Conservation (phyloP, 2,797 vertebrate genomes). For the Salarias fasciatus region DNA sequence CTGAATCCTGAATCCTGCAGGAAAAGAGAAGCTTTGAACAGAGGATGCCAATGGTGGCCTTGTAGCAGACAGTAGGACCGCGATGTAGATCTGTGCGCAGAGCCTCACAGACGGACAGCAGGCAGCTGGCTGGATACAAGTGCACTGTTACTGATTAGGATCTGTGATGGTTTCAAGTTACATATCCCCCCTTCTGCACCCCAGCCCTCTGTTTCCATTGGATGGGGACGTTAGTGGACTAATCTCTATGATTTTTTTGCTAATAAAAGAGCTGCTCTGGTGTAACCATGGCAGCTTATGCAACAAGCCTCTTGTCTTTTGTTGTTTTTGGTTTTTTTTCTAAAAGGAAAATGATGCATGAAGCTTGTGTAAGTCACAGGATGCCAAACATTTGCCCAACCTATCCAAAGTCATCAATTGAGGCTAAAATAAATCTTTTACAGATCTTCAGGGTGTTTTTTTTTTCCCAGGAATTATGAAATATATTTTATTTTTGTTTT, state of each 20-base stretch:
- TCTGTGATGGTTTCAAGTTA: slow-evolving; percentile 74
- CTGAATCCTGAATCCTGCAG: slow-evolving; percentile 38
- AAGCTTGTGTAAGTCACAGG: too few relatives aligned
- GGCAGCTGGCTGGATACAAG: slow-evolving; percentile 32
- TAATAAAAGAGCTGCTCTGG: slow-evolving; percentile 84
- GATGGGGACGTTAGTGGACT: slow-evolving; percentile 79
- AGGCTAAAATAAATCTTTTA: too few relatives aligned
- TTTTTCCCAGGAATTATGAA: too few relatives aligned
- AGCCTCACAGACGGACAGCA: slow-evolving; percentile 30
- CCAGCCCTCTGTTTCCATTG: slow-evolving; percentile 73
- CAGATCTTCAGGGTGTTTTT: too few relatives aligned
- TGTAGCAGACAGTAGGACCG: slow-evolving; percentile 70
- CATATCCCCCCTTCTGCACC: slow-evolving; percentile 54
- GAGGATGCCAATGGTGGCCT: slow-evolving; percentile 71
- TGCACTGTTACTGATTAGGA: slow-evolving; percentile 63
- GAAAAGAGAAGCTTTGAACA: slow-evolving; percentile 69
- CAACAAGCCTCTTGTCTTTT: slow-evolving; percentile 43
- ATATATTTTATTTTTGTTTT: too few relatives aligned
- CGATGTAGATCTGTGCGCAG: slow-evolving; percentile 54
- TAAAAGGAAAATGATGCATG: neutral
- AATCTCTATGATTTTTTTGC: slow-evolving; percentile 86
- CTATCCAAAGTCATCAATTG: too few relatives aligned
- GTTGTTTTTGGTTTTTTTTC: neutral
- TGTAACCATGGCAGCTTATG: slow-evolving; percentile 73
- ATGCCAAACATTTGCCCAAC: too few relatives aligned